Evolutionary conservation across 2,113 vertebrate genomes (phyloP), one percentile per base, ranked within the genome.

Genomic region (Myocastor coypus): DNA sequence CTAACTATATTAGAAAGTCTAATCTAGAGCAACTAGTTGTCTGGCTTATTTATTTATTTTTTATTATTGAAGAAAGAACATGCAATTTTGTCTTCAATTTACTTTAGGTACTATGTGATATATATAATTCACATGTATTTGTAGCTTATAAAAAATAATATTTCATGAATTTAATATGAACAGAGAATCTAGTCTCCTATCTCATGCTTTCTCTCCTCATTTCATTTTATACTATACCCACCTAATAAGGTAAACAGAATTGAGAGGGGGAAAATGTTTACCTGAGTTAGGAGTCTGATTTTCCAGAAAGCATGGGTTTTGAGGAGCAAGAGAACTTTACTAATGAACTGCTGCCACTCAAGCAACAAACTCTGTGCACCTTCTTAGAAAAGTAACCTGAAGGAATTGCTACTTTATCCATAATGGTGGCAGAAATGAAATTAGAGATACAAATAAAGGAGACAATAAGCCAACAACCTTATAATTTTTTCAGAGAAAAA

Each of bases 51-150:
- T 46, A 75, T 68, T 64, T 75, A 75, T 68, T 64, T 75, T 46
- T 80, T 73, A 93, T 89, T 80, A 91, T 4, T 95, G 73, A 91
- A 85, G n/a, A 69, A 22, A 94, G 91, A 94, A 73, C 55, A 64
- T 30, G n/a, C 30, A 40, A 91, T 91, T 91, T 82, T 96, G 63
- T 30, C 34, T 16, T 77, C 32, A 78, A 30, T 89, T 92, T 88
- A 46, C 50, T 95, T 95, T 78, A 80, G 46, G 17, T 75, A 64
- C 50, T 86, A 73, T 32, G 10, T 88, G 34, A 3, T 92, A 82
- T 87, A 59, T 42, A 88, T 90, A 92, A 92, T 52, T 83, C 46
- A 57, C n/a, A 75, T 80, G n/a, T 66, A 5, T 85, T 89, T 87
- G 34, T 42, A 92, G 11, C 17, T 59, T 86, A 68, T 52, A 52